Evolutionary conservation across 2,888 invertebrate genomes (phyloP), one percentile per base, ranked within the genome.

Genomic region (Drosophila paramelanica): DNA sequence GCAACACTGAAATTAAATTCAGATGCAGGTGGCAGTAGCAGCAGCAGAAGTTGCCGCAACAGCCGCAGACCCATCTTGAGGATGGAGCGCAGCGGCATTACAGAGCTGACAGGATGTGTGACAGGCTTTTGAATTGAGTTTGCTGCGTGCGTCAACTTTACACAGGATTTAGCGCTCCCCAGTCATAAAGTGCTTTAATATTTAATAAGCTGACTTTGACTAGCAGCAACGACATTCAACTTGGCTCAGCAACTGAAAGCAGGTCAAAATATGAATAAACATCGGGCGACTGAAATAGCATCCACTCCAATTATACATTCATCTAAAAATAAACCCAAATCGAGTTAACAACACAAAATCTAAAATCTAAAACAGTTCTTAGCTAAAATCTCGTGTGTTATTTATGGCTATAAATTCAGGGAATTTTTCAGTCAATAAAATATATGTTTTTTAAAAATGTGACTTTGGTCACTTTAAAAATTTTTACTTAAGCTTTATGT

Each of bases 81-180:
- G 2, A 27, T 38, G 38, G 17, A 17, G 13, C 25, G 14, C 17
- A 7, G 47, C 14, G 38, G 47, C 36, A 45, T 47, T 33, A 25
- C 52, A 20, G 31, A 47, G 51, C 31, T 49, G 64, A 57, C 84
- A 76, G 83, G 67, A 88, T 85, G 73, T 88, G 87, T 76, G 84
- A 77, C 87, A 73, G 86, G 66, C 58, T 71, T 81, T 81, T 77
- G 68, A 55, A 77, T 77, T 59, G 62, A 46, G 60, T 67, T 64
- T 61, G 67, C 68, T 67, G 73, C 50, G 62, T 62, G 74, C 71
- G 67, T 61, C 66, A 72, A 80, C n/a, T n/a, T n/a, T n/a, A n/a
- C 88, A 66, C 81, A 84, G 88, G 82, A 88, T 72, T 83, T 79
- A 77, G 77, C 68, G 74, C 59, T 73, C 72, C 61, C 62, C 58